Base-by-base conservation (phyloP, 1,140 invertebrate genomes). In the Dufourea novaeangliae region DNA sequence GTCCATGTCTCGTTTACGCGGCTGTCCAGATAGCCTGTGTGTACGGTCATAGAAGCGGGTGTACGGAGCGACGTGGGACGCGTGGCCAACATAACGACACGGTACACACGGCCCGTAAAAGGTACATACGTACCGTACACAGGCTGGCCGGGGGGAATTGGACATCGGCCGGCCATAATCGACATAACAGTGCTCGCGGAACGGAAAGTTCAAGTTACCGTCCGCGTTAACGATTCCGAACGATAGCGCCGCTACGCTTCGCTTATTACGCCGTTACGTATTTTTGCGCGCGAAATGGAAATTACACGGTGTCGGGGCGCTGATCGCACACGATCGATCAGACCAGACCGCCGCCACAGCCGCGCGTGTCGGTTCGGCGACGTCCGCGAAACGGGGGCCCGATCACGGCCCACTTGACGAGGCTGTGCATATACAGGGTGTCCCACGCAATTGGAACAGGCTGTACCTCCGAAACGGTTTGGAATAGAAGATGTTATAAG, bases 221-320 rank as follows among this genome's bases (percentile, higher is more conserved):
- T 39, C 17, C 32, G 22, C 50, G 44, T 4, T 64, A 74, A 74
- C 71, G 71, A 74, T 74, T 8, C 62, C 62, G 71, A 75, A 75
- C 46, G 72, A 75, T 68, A 75, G 50, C 46, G 46, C 46, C 46
- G 46, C 46, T 46, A 39, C 61, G 59, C 32, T 54, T 2, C 72
- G 52, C 72, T 75, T 68, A 68, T 75, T 75, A 75, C 62, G 63
- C 72, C 37, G 71, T 74, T 74, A 56, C 25, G 37, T 39, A 22
- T 57, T 75, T 75, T 64, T 57, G 25, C 62, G 37, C 72, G 63
- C 39, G 29, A 67, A 75, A 75, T 56, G 63, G 63, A 56, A 50
- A 75, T 75, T 75, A 75, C 52, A 75, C 63, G 63, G 72, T 75
- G 57, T 57, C 25, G 34, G 27, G 14, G n/a, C 50, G 27, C 56